Evolutionary conservation across 1,140 invertebrate species (phyloP).

Genomic region (Contarinia nasturtii): DNA sequence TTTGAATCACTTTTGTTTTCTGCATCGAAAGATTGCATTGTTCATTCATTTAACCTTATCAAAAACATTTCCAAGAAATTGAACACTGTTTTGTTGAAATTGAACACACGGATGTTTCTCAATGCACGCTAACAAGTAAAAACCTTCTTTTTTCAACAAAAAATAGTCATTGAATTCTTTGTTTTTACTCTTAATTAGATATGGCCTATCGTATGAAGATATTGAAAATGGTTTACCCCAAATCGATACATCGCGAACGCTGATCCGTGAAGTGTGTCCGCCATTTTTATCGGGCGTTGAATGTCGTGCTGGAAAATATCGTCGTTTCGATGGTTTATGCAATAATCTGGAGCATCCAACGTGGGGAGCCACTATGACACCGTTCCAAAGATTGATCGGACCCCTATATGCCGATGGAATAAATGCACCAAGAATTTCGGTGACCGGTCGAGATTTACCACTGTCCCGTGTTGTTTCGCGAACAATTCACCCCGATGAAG

Average conservation of each 20-base stretch:
- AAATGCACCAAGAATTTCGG: constrained; percentile 55
- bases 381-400: constrained; percentile 59
- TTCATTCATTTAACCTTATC: too few species aligned
- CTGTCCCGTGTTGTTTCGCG: constrained; percentile 65
- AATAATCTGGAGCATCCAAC: constrained; percentile 81
- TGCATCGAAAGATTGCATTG: too few species aligned
- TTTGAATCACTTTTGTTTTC: too few species aligned
- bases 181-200: constrained; percentile 25
- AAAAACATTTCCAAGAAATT: too few species aligned
- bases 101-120: too few species aligned
- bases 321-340: constrained; percentile 76
- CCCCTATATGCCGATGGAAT: constrained; percentile 66
- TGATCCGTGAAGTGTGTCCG: constrained; percentile 72
- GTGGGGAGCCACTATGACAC: constrained; percentile 72
- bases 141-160: too few species aligned
- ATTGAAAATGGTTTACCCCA: constrained; percentile 71
- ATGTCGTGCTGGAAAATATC: constrained; percentile 75
- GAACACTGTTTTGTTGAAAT: too few species aligned
- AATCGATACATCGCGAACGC: constrained; percentile 76
- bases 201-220: constrained; percentile 65
- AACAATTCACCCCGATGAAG: constrained; percentile 79
- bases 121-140: too few species aligned
- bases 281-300: constrained; percentile 72
- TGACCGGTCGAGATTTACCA: constrained; percentile 53
- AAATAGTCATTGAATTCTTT: too few species aligned